Conservation (phyloP, 1,140 invertebrate species). For the Hormaphis cornu region DNA sequence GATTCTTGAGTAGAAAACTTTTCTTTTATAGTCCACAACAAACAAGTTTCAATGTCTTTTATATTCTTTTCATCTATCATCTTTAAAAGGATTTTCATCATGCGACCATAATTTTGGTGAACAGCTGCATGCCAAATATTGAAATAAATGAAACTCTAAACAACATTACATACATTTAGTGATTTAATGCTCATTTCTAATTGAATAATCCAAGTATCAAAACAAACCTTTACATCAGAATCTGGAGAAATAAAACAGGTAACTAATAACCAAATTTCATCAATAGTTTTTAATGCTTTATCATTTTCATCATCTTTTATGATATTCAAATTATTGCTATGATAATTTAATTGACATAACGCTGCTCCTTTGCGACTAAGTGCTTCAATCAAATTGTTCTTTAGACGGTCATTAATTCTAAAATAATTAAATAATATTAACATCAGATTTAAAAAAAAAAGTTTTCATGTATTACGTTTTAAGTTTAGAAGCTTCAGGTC, state of each 20-base stretch:
- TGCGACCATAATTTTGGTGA: conserved; percentile 66
- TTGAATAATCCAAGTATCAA: conserved; percentile 35
- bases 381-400: conserved; percentile 64
- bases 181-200: too few species aligned
- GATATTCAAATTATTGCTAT: conserved; percentile 37
- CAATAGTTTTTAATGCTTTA: conserved; percentile 47
- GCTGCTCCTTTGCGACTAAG: conserved; percentile 65
- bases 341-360: conserved; percentile 53
- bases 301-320: conserved; percentile 22
- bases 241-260: conserved; percentile 13
- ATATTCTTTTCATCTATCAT: conserved; percentile 67
- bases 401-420: conserved; percentile 75
- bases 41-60: conserved; percentile 59
- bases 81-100: conserved; percentile 64
- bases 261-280: conserved; percentile 48
- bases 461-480: conserved; percentile 15
- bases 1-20: background rate
- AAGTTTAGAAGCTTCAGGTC: conserved; percentile 49
- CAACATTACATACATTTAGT: conserved; percentile 23
- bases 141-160: conserved; percentile 44
- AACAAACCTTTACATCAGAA: conserved; percentile 29
- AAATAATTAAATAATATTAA: conserved; percentile 37
- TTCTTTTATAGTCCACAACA: conserved; percentile 30
- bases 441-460: conserved; percentile 29
- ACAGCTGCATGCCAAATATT: conserved; percentile 70